A percentile compares a stretch with the other conserved stretches of the same genome.
phyloP scores from a whole-genome alignment of 2,113 vertebrate genomes.

The Condylura cristata region DNA sequence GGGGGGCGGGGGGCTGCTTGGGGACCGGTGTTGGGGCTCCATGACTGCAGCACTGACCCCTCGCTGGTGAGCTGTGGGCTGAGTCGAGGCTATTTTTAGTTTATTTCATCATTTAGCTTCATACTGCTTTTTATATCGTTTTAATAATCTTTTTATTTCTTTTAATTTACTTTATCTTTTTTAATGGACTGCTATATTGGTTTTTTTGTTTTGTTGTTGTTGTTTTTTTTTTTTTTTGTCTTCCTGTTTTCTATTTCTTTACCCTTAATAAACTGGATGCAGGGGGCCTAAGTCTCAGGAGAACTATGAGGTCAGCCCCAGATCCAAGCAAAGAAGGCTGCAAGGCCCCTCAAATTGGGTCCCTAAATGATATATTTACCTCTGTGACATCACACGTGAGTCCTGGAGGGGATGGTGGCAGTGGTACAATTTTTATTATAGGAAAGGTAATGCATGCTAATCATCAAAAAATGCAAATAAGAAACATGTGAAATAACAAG shows the following conservation, averaged over 20 bases:
- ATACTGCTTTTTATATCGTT: conserved; percentile 44
- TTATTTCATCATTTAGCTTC: not conserved
- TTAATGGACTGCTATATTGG: conserved; percentile 23
- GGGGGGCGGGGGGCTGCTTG: accelerated
- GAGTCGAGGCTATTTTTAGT: conserved; percentile 17
- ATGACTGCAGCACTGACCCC: not conserved
- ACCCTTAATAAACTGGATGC: conserved; percentile 27
- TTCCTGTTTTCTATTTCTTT: conserved; percentile 33
- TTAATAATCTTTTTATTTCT: conserved; percentile 66
- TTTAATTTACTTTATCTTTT: conserved; percentile 52
- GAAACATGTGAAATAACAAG: not conserved
- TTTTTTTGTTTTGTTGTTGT: too few relatives aligned
- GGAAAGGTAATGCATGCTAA: not conserved
- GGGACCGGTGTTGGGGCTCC: not conserved
- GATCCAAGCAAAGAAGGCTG: not conserved
- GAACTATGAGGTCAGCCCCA: not conserved
- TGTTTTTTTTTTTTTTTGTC: not conserved
- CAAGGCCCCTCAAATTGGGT: not conserved
- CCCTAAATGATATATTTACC: not conserved
- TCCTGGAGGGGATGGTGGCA: not conserved
- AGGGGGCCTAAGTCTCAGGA: not conserved
- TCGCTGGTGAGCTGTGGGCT: not conserved
- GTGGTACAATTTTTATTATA: not conserved
- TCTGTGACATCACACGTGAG: not conserved
- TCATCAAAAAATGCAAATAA: not conserved